Base-by-base conservation (phyloP, 1,140 invertebrate genomes). In the Drosophila lacertosa region DNA sequence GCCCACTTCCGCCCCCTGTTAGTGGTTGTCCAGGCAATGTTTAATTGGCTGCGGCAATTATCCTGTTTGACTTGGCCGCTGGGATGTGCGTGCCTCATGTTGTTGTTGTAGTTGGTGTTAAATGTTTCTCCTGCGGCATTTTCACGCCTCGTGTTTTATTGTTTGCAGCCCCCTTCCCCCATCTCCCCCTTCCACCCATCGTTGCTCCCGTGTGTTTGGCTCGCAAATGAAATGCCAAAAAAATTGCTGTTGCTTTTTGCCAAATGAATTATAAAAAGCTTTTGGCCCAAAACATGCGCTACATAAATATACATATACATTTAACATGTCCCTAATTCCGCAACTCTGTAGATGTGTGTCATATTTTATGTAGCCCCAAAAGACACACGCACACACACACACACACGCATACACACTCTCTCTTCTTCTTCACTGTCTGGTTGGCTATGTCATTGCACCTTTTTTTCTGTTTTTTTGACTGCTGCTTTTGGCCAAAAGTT, bases 21-120 rank as follows among this genome's bases (percentile, higher is more conserved):
- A 13, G 55, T 22, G 53, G 62, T 37, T 50, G 32, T 66, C 40
- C 13, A 32, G 54, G 44, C 62, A 45, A 37, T 51, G 79, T 76
- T 76, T 84, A 84, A 80, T 84, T 83, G 76, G 66, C 67, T 63
- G 65, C 80, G 72, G 58, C 81, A 79, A 83, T 84, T 84, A 84
- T 79, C 62, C 54, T 57, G 64, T 35, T 60, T 60, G 44, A 26
- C 54, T 47, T 40, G 29, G 37, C 50, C 45, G 26, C 64, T 50
- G 50, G 39, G 20, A 26, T 37, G 26, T 64, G 62, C 40, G 62
- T 57, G 51, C 32, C 18, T 54, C 24, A 42, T 60, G 44, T 54
- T 65, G 50, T 44, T 60, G 44, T 54, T 65, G 50, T 58, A 37
- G 26, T 65, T 72, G 71, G 66, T 69, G 82, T 86, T 81, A 77